phyloP scores from a whole-genome alignment of 2,113 vertebrate genomes.

The Gallinago jamesoni region DNA sequence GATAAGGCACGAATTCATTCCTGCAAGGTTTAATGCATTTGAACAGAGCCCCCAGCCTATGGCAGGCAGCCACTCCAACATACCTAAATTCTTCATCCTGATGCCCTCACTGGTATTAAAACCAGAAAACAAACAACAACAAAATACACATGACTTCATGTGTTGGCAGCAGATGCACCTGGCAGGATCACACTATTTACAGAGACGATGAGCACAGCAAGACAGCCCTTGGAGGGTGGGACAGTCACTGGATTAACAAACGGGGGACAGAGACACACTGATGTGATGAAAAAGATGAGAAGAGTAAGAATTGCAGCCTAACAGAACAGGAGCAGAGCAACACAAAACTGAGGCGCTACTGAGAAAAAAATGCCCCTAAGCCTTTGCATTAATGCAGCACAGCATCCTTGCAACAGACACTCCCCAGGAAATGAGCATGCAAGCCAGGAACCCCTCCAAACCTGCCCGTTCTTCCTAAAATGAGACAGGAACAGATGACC shows the following conservation, averaged over 20 bases:
- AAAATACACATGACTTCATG: conserved; percentile 30
- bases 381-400: neutral
- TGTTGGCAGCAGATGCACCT: conserved; percentile 14
- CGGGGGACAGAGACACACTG: neutral
- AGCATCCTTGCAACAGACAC: neutral
- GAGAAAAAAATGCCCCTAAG: neutral
- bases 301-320: neutral
- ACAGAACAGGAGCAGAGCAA: neutral
- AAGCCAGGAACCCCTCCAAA: neutral
- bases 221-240: neutral
- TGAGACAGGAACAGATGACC: neutral
- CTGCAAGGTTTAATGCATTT: neutral
- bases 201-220: neutral
- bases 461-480: rapidly evolving
- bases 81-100: neutral
- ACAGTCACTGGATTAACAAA: neutral
- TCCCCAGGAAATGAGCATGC: neutral
- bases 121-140: neutral
- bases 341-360: neutral
- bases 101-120: neutral
- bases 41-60: neutral
- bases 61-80: neutral
- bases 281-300: neutral
- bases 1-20: neutral
- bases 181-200: neutral